Base-by-base conservation (phyloP, 1,140 invertebrate species). In the Bursaphelenchus mucronatus region DNA sequence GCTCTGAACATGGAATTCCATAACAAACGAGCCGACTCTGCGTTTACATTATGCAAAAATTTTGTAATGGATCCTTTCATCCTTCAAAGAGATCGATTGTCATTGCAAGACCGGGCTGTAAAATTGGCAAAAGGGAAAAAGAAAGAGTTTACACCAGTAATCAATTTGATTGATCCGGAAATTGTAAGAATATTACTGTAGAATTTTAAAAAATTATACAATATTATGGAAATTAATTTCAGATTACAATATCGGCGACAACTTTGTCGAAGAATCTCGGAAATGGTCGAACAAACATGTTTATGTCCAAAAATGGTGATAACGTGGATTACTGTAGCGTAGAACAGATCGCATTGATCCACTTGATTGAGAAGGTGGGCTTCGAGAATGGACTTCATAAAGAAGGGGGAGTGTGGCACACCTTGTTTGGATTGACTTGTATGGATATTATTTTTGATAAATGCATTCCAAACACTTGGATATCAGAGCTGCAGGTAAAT, bases 341-440 rank as follows among this genome's bases (percentile, higher is more conserved):
- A 13, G 76, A 78, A 66, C 55, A 69, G 21, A 55, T 80, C 49
- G 75, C 71, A 11, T n/a, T 75, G 10, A 43, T 58, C 8, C 67
- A 78, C 51, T 80, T 77, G 53, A 10, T 75, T 3, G 55, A 67
- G 15, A 62, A 63, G 11, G 56, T 62, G 17, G 78, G 64, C 41
- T 61, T 54, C 8, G 64, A 74, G 50, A 76, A 74, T 57, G 68
- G 71, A 15, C 41, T 73, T 11, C 70, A 73, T 52, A 52, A 52
- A 21, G 71, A 73, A 63, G 75, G 75, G 30, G n/a, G 52, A 19
- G 61, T 76, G 41, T 76, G 75, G 75, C 75, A 78, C 30, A 73
- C 75, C 3, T 9, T 76, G 6, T 78, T 73, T 55, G 65, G 72
- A n/a, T 58, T 76, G 13, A 39, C 75, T 44, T 76, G 68, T 55